Conservation (phyloP, 2,888 invertebrate species). For the Ochropleura plecta region DNA sequence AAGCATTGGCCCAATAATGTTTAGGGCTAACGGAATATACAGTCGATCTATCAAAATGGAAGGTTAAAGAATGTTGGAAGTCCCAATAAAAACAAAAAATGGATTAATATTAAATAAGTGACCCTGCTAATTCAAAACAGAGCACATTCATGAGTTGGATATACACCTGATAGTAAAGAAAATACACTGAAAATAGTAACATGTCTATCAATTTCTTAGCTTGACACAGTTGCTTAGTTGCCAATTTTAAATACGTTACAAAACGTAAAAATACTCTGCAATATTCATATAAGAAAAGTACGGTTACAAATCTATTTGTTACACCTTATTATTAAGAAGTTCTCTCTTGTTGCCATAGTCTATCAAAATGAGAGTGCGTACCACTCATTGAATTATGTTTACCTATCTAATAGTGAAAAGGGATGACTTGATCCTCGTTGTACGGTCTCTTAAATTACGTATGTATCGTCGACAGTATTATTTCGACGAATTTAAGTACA, state of each 20-base stretch:
- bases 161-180: conserved; percentile 18
- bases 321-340: conserved; percentile 50
- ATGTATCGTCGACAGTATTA: conserved; percentile 70
- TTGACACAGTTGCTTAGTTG: conserved; percentile 40
- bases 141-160: conserved; percentile 9
- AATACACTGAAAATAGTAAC: conserved; percentile 23
- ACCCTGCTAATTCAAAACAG: conserved; percentile 21
- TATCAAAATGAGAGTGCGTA: conserved; percentile 43
- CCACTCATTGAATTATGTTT: conserved; percentile 45
- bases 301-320: conserved; percentile 53
- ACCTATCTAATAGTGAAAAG: conserved; percentile 57
- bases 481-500: conserved; percentile 73
- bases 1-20: conserved; percentile 21
- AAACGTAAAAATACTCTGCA: conserved; percentile 60
- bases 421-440: conserved; percentile 68
- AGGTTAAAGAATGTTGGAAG: conserved; percentile 16
- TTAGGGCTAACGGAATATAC: conserved; percentile 13
- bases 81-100: conserved; percentile 25
- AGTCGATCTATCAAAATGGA: conserved; percentile 33
- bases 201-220: conserved; percentile 42
- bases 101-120: conserved; percentile 7
- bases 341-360: conserved; percentile 55
- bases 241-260: conserved; percentile 46
- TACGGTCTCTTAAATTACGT: conserved; percentile 74
- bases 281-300: conserved; percentile 56